Evolutionary conservation across 2,888 invertebrate species (phyloP), one percentile per base, ranked within the genome.

Genomic region (Idaea aversata): DNA sequence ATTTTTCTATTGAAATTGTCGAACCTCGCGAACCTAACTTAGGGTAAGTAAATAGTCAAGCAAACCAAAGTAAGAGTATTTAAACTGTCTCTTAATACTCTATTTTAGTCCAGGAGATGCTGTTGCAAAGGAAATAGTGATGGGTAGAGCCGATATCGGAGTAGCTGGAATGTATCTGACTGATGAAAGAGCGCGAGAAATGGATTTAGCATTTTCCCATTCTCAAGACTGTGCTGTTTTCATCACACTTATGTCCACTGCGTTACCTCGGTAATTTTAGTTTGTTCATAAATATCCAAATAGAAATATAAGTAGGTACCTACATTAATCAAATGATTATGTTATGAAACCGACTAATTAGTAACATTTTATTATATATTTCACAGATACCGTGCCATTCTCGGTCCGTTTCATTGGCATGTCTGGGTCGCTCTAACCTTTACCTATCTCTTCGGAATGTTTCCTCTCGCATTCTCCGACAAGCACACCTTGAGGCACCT

Each of bases 341-440:
- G 3, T 25, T 25, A 25, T 25, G 25, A 25, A 25, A 25, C 25
- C 1, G 25, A 25, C 25, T 25, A 25, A 2, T 2, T 25, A 25
- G 47, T 16, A 3, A 59, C 59, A 59, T 13, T 16, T 59, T 5
- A 59, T 15, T 34, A 58, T 47, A 16, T 59, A 15, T 65, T 13
- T 81, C 84, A 61, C 80, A 96, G 96, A 77, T 97, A 97, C 81
- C 95, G 97, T 36, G 97, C 97, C 0, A 97, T 97, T 65, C 94
- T 97, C 88, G 97, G 97, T 0, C 97, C 97, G 0, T 97, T 97
- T 77, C 96, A 96, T 74, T 96, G 96, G 95, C 94, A 95, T 16
- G 97, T 97, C 7, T 97, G 97, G 97, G 84, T 96, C 25, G 94
- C 96, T 1, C 82, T 97, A 15, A 96, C 95, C 5, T 88, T 94